Evolutionary conservation across 2,113 vertebrate species (phyloP).

Genomic region (Trogon surrucura): DNA sequence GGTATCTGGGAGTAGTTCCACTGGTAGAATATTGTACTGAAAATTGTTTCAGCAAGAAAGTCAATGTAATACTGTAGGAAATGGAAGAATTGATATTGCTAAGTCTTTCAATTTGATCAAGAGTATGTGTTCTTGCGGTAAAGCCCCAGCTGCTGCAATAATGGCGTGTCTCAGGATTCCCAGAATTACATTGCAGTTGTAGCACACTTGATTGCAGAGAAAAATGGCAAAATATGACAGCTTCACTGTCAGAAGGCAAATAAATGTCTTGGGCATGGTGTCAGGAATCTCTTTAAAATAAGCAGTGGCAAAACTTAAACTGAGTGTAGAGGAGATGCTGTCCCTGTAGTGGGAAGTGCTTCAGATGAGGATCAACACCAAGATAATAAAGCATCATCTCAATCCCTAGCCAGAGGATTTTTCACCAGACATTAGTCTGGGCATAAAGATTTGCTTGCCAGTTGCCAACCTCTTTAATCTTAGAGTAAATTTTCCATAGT

Average conservation of each 20-base stretch:
- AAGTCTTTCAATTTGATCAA: not conserved
- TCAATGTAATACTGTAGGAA: not conserved
- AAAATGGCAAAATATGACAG: not conserved
- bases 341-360: not conserved
- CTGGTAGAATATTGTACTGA: not conserved
- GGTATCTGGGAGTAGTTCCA: not conserved
- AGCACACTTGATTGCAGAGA: not conserved
- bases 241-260: not conserved
- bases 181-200: not conserved
- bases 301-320: not conserved
- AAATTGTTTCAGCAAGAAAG: constrained; percentile 21
- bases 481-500: not conserved
- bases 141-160: not conserved
- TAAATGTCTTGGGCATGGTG: not conserved
- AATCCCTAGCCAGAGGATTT: not conserved
- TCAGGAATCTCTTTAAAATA: not conserved
- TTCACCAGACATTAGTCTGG: not conserved
- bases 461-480: not conserved
- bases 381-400: not conserved
- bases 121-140: not conserved
- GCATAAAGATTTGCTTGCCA: not conserved
- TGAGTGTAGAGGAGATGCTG: not conserved
- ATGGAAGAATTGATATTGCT: not conserved
- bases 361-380: not conserved
- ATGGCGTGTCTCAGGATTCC: not conserved